Evolutionary conservation across 2,113 vertebrate species (phyloP), one percentile per base, ranked within the genome.

Genomic region (Garra rufa): DNA sequence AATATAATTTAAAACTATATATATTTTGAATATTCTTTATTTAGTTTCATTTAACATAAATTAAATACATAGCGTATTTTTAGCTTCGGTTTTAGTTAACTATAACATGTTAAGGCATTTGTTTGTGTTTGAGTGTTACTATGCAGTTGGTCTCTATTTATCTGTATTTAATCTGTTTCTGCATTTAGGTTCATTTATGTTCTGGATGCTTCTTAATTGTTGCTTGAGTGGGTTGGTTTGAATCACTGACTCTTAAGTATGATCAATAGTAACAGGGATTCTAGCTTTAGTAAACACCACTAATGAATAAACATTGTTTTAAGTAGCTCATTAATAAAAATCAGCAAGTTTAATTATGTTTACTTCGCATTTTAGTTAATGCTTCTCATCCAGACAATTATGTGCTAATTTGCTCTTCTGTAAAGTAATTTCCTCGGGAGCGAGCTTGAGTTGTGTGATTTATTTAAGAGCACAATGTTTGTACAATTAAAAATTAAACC

Each of bases 261-360:
- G 21, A 71, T n/a, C 41, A 44, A 44, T 24, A 44, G 41, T n/a
- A 14, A 6, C 11, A 26, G 6, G 11, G 21, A 70, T 13, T 43
- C 19, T 70, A 26, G 41, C 11, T 9, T 71, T 44, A 71, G 69
- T 44, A 71, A 44, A 69, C 34, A 69, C 65, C 30, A 44, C n/a
- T 73, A 73, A 73, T 73, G 41, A 73, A 44, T 73, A 46, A 44
- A 44, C 43, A 26, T 24, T 3, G n/a, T 69, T 69, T 11, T 41
- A 41, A 41, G 65, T 11, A 41, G 41, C 69, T 73, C 69, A 24
- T 73, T 73, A 14, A 73, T 73, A 73, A 46, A 44, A 73, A 73
- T 73, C 10, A 73, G 69, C 21, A 43, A 3, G n/a, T 73, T 44
- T 44, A 73, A 69, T n/a, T 69, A 6, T 15, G 69, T 43, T 73